phyloP scores from a whole-genome alignment of 2,113 vertebrate species.

The Burhinus oedicnemus region DNA sequence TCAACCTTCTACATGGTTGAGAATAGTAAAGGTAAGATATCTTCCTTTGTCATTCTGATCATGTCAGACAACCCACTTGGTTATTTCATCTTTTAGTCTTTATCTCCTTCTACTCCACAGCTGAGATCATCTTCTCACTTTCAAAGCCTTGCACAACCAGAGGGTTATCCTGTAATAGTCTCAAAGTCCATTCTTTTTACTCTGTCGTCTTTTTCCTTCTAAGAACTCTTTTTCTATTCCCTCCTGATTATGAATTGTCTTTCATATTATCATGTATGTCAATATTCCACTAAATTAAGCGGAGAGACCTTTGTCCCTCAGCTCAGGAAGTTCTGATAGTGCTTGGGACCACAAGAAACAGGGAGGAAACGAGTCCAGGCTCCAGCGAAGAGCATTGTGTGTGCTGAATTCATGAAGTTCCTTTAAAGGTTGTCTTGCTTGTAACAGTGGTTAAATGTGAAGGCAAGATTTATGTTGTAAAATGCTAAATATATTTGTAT shows the following conservation, averaged over 20 bases:
- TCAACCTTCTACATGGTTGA: not conserved
- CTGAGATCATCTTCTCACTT: not conserved
- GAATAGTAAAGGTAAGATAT: not conserved
- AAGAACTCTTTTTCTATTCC: not conserved
- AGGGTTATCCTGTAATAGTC: not conserved
- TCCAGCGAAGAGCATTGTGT: not conserved
- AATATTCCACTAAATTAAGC: not conserved
- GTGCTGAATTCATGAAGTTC: not conserved
- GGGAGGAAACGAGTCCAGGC: not conserved
- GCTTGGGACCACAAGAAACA: not conserved
- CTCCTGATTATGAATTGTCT: not conserved
- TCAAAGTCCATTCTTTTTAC: not conserved
- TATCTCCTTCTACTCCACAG: not conserved
- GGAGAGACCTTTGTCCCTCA: not conserved
- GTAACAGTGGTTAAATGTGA: not conserved
- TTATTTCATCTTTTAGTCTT: not conserved
- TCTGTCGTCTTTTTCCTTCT: not conserved
- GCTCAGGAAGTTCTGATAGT: not conserved
- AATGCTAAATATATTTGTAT: not conserved
- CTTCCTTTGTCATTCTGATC: not conserved
- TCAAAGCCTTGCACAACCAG: not conserved
- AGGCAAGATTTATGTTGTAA: not conserved
- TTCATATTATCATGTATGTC: not conserved
- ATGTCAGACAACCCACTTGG: not conserved
- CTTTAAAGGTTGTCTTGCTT: not conserved